phyloP scores from a whole-genome alignment of 2,113 vertebrate species.

The Pelobates fuscus region DNA sequence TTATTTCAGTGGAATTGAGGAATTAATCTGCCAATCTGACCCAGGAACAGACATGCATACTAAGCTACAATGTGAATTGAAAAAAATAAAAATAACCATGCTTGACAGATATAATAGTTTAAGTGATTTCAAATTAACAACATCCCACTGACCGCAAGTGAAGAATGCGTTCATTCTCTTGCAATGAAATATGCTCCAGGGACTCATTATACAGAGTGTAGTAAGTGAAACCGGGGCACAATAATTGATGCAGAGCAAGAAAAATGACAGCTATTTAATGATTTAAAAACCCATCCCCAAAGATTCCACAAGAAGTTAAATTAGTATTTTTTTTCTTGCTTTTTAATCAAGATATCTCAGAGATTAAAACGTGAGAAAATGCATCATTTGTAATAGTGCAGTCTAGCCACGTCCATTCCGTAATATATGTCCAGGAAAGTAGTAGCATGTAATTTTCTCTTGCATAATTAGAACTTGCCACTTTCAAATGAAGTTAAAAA shows the following conservation, averaged over 20 bases:
- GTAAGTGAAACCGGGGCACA: constrained; percentile 78
- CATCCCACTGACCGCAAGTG: constrained; percentile 80
- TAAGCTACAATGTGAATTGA: constrained; percentile 77
- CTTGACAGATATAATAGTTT: constrained; percentile 85
- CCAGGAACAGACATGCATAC: constrained; percentile 68
- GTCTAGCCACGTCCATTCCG: background rate
- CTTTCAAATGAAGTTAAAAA: background rate
- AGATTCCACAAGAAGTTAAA: constrained; percentile 64
- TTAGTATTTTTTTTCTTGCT: constrained; percentile 58
- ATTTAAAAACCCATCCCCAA: constrained; percentile 70
- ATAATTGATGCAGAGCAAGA: constrained; percentile 75
- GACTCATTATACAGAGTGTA: constrained; percentile 80
- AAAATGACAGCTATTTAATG: constrained; percentile 77
- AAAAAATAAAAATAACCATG: constrained; percentile 79
- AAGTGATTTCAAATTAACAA: constrained; percentile 90
- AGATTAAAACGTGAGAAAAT: constrained; percentile 31
- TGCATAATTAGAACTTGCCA: background rate
- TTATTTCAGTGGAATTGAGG: constrained; percentile 61
- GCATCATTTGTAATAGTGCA: background rate
- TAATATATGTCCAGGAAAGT: background rate
- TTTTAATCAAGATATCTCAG: constrained; percentile 58
- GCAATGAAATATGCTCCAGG: constrained; percentile 80
- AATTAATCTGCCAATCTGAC: constrained; percentile 78
- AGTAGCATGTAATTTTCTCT: background rate
- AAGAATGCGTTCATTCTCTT: constrained; percentile 75